Evolutionary conservation across 2,797 vertebrate genomes (phyloP).

Genomic region (Lacerta agilis): DNA sequence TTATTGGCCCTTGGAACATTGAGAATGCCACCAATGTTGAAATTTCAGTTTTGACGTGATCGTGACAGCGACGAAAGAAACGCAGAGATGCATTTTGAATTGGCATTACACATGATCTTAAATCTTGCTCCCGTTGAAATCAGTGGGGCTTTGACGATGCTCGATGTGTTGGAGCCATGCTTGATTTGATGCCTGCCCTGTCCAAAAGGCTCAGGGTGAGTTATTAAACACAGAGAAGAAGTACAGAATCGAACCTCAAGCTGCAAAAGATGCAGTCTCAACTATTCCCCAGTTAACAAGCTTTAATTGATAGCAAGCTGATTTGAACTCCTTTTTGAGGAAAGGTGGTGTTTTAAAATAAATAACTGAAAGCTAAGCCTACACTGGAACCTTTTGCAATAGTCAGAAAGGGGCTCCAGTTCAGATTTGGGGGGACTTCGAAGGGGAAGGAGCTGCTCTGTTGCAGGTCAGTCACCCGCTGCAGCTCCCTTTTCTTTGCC

Average conservation of each 20-base stretch:
- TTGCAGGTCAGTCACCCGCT: background rate
- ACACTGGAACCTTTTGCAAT: background rate
- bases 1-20: background rate
- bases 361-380: background rate
- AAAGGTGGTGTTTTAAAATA: background rate
- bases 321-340: background rate
- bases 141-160: background rate
- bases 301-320: background rate
- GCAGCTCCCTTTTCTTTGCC: background rate
- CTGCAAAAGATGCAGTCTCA: background rate
- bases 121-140: background rate
- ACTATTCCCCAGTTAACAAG: background rate
- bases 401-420: background rate
- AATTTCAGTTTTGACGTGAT: background rate
- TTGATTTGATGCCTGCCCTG: background rate
- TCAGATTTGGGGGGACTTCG: background rate
- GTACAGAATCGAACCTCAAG: background rate
- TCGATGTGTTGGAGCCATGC: background rate
- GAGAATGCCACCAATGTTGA: background rate
- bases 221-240: background rate
- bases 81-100: background rate
- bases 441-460: background rate
- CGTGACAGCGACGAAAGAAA: background rate
- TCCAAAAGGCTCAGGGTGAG: background rate
- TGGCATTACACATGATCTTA: background rate